Percentiles rank a stretch among this genome's conserved stretches.
phyloP scores from a whole-genome alignment of 2,113 vertebrate species.

The Oriolus oriolus region DNA sequence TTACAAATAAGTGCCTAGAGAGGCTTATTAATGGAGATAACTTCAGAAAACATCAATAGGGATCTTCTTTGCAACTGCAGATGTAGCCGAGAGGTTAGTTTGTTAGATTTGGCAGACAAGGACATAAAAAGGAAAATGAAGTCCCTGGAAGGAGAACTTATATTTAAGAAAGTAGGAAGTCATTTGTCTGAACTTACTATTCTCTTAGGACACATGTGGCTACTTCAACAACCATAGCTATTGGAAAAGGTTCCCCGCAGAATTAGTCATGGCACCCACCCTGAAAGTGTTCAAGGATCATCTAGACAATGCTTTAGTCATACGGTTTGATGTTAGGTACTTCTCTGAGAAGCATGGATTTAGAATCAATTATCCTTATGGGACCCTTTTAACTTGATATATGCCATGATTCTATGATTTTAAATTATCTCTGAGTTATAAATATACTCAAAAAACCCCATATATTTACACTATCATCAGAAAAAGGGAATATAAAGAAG shows the following conservation, averaged over 20 bases:
- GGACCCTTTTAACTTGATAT: not conserved
- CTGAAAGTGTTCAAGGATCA: not conserved
- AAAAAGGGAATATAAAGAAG: not conserved
- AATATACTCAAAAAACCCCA: not conserved
- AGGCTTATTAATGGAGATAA: not conserved
- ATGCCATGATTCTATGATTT: not conserved
- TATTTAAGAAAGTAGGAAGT: not conserved
- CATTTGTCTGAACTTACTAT: not conserved
- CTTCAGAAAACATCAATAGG: not conserved
- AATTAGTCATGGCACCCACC: not conserved
- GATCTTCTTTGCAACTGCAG: not conserved
- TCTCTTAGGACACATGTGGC: not conserved
- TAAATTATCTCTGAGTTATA: not conserved
- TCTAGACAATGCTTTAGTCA: not conserved
- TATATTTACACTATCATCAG: not conserved
- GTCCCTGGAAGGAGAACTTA: not conserved
- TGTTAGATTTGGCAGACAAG: not conserved
- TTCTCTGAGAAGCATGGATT: not conserved
- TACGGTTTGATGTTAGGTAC: rapidly evolving
- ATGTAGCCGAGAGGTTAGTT: not conserved
- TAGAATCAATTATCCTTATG: not conserved
- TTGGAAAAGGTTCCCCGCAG: not conserved
- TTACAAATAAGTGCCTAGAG: not conserved
- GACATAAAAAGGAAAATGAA: not conserved
- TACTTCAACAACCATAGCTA: not conserved